A percentile compares a stretch with the other conserved stretches of the same genome.
Conservation (phyloP, 2,113 vertebrate species). For the Heterotis niloticus region DNA sequence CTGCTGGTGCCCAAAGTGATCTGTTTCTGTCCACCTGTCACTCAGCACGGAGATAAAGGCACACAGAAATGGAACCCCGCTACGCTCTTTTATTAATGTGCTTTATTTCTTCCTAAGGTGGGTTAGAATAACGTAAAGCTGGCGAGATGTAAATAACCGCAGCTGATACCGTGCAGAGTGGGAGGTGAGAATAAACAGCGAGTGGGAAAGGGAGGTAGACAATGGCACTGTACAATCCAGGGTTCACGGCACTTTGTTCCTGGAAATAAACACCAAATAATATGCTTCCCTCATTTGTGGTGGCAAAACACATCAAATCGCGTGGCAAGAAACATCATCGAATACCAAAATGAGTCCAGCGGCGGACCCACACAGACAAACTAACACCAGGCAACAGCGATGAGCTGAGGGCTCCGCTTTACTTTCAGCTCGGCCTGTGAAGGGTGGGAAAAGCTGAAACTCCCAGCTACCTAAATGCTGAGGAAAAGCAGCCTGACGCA, state of each 20-base stretch:
- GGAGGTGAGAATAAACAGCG: not conserved
- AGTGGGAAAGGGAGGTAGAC: not conserved
- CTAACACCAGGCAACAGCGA: not conserved
- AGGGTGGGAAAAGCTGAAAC: too few relatives aligned
- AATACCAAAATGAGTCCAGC: not conserved
- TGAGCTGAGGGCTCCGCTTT: not conserved
- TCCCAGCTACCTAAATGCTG: too few relatives aligned
- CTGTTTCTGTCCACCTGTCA: not conserved
- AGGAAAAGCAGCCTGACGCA: too few relatives aligned
- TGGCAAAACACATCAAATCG: not conserved
- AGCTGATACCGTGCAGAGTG: not conserved
- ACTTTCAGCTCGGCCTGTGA: not conserved
- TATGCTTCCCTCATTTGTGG: not conserved
- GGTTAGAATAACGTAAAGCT: not conserved
- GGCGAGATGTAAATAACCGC: not conserved
- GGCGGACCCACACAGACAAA: slow-evolving; percentile 23
- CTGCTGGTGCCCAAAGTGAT: not conserved
- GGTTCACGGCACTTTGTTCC: too few relatives aligned
- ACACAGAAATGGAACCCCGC: not conserved
- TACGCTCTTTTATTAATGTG: not conserved
- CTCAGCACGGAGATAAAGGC: not conserved
- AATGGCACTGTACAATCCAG: not conserved
- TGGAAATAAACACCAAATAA: not conserved
- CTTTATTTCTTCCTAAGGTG: not conserved
- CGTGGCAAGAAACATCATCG: not conserved